Evolutionary conservation across 2,797 vertebrate genomes (phyloP).

Genomic region (Cetoscarus ocellatus): DNA sequence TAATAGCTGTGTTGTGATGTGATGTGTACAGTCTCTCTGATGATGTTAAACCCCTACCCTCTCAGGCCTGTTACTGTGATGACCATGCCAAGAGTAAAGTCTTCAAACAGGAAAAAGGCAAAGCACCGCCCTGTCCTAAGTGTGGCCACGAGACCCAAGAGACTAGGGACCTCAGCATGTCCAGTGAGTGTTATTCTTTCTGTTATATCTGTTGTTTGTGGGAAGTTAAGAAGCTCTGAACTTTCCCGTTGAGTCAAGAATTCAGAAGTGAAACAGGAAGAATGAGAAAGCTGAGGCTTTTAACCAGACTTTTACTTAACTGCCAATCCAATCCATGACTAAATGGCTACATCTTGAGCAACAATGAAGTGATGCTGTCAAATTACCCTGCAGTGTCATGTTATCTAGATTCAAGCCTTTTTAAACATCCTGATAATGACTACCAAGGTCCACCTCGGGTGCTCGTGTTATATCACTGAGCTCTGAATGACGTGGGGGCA

Average conservation of each 20-base stretch:
- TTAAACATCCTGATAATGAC: no score
- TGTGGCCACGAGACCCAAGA: constrained; percentile 98
- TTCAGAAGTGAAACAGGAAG: constrained; percentile 24
- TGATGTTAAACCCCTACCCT: neutral
- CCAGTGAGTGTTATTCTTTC: constrained; percentile 88
- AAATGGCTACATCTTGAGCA: no score
- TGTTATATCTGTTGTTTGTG: neutral
- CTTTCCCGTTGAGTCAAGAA: neutral
- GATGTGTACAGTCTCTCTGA: neutral
- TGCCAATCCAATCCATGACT: neutral
- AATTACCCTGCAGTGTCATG: no score
- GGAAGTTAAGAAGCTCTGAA: constrained; percentile 4
- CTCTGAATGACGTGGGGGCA: neutral
- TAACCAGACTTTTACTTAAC: neutral
- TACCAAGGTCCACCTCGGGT: no score
- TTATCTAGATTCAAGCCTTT: no score
- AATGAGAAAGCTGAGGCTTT: neutral
- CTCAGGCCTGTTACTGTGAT: constrained; percentile 95
- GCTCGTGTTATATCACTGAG: neutral
- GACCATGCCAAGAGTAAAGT: constrained; percentile 97
- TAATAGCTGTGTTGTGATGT: neutral
- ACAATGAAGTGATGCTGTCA: neutral
- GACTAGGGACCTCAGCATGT: constrained; percentile 99
- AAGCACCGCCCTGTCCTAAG: constrained; percentile 94
- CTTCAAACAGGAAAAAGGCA: constrained; percentile 97